Base-by-base conservation (phyloP, 2,113 vertebrate species). In the Gobiocypris rarus region DNA sequence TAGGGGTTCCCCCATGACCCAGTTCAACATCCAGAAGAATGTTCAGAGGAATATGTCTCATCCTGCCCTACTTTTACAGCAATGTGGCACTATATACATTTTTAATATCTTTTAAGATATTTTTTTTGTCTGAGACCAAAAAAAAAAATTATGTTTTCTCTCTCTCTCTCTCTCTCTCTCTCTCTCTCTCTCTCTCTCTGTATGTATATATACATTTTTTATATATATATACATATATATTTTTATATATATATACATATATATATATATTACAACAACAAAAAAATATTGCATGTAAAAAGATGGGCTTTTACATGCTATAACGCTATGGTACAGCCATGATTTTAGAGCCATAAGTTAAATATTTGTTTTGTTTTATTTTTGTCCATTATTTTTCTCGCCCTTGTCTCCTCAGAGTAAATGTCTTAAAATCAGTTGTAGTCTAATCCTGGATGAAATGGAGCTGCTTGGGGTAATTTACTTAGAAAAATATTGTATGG, bases 1-100 rank as follows among this genome's bases (percentile, higher is more conserved):
- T 67, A 84, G 26, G 58, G 82, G 82, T 67, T 84, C 48, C 59
- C 59, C 34, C 11, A 22, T 67, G 61, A 77, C 48, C 61, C 63
- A 70, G 38, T 45, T 78, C 38, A 78, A 43, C 10, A 65, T 58
- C 48, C 45, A 78, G 83, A n/a, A 48, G 34, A 83, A 78, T 69
- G 61, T 84, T 54, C 61, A 76, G 45, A 38, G 45, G 9, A 65
- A 83, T 17, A 54, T 15, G 28, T 69, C 59, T 65, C 22, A 56
- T 50, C 73, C 59, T 77, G 74, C 38, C 82, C 61, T 65, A 67
- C 61, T 69, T 84, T n/a, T 15, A 48, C 26, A 14, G 81, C 67
- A 69, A 67, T 45, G 6, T 43, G 31, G n/a, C 5, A 70, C 63
- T 15, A 69, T 52, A 19, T 67, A 63, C 19, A 43, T 54, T 34